These are phyloP conservation scores for Trisateles emortualis DNA, from an alignment of 2,888 invertebrate species.

Conservation along the genomic window DNA sequence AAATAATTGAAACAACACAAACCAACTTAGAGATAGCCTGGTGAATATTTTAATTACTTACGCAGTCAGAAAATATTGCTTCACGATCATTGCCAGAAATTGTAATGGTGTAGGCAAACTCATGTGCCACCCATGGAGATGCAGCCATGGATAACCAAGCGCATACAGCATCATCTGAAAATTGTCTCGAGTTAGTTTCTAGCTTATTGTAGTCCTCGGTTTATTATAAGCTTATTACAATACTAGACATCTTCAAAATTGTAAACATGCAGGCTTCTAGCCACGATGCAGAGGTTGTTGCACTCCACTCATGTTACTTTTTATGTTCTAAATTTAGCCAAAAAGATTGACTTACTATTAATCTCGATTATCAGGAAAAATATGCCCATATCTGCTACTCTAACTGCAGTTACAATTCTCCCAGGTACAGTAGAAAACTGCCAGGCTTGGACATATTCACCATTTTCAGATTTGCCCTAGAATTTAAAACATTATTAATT, in stretches of 20 bases:
- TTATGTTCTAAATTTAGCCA: too few relatives aligned
- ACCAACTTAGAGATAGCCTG: background rate
- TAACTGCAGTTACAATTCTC: slow-evolving; percentile 76
- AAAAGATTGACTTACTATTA: slow-evolving; percentile 70
- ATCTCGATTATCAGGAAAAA: slow-evolving; percentile 82
- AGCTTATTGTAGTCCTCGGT: too few relatives aligned
- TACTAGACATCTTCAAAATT: too few relatives aligned
- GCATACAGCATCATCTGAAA: slow-evolving; percentile 67
- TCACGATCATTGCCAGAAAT: slow-evolving; percentile 81
- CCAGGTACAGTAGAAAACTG: slow-evolving; percentile 76
- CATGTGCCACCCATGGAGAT: slow-evolving; percentile 74
- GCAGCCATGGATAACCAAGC: slow-evolving; percentile 81
- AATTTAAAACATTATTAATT: slow-evolving; percentile 15
- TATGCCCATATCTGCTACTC: slow-evolving; percentile 79
- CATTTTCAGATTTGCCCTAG: slow-evolving; percentile 78
- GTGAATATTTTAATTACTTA: slow-evolving; percentile 53
- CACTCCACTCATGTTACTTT: background rate
- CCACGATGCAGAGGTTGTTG: too few relatives aligned
- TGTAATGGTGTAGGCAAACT: slow-evolving; percentile 76
- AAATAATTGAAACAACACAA: background rate
- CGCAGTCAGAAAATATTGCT: slow-evolving; percentile 80
- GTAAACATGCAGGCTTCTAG: too few relatives aligned
- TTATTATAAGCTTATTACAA: background rate
- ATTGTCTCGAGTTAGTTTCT: background rate
- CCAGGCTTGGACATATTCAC: slow-evolving; percentile 81